Conservation (phyloP, 2,113 vertebrate genomes). For the Poeciliopsis occidentalis region DNA sequence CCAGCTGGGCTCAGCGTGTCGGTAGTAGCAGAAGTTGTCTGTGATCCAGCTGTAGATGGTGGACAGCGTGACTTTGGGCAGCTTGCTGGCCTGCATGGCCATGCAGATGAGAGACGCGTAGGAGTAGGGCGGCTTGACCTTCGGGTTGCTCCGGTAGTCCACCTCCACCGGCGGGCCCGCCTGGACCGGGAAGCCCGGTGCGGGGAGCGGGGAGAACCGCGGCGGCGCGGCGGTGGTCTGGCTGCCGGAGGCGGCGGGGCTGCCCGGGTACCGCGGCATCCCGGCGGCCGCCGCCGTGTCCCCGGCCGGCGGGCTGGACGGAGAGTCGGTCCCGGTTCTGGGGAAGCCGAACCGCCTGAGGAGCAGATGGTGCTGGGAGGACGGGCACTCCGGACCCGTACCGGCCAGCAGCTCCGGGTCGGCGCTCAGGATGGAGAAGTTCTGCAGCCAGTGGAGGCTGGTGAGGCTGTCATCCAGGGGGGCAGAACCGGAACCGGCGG, state of each 20-base stretch:
- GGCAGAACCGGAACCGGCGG: conserved; percentile 60
- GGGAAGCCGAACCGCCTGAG: conserved; percentile 69
- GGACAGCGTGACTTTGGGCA: conserved; percentile 85
- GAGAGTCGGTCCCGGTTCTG: conserved; percentile 75
- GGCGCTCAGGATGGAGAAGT: conserved; percentile 85
- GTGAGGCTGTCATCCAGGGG: conserved; percentile 86
- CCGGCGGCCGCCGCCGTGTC: conserved; percentile 83
- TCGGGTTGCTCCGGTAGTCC: conserved; percentile 83
- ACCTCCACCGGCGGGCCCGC: conserved; percentile 72
- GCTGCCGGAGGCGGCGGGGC: conserved; percentile 76
- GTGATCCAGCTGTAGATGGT: conserved; percentile 90
- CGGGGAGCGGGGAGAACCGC: conserved; percentile 51
- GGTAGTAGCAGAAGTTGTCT: conserved; percentile 88
- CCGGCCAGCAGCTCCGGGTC: conserved; percentile 75
- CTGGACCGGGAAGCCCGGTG: conserved; percentile 61
- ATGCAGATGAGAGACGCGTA: conserved; percentile 88
- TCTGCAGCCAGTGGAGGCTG: conserved; percentile 88
- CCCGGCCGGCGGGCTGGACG: conserved; percentile 84
- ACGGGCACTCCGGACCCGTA: conserved; percentile 56
- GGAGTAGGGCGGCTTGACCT: conserved; percentile 86
- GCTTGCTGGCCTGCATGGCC: conserved; percentile 87
- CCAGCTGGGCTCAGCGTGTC: conserved; percentile 88
- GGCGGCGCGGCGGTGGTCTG: conserved; percentile 49
- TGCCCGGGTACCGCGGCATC: conserved; percentile 78
- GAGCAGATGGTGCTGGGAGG: conserved; percentile 71